Evolutionary conservation across 1,140 invertebrate species (phyloP).

Genomic region (Cryptotermes secundus): DNA sequence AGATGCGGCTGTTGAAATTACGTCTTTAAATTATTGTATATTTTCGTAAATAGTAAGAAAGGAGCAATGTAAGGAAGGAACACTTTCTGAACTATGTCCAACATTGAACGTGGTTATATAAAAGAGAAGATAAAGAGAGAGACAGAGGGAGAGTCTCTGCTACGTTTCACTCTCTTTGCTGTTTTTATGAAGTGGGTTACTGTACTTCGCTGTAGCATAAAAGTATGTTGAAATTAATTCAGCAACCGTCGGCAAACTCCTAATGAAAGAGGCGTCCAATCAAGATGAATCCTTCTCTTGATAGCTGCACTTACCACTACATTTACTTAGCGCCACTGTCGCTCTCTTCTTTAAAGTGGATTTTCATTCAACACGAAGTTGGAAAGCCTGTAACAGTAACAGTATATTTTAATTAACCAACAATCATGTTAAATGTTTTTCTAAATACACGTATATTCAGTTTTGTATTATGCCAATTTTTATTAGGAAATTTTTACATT

Average conservation of each 20-base stretch:
- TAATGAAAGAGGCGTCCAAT: conserved; percentile 19
- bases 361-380: not conserved
- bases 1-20: too few species aligned
- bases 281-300: not conserved
- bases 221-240: conserved; percentile 13
- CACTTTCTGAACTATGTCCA: not conserved
- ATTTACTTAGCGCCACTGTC: conserved; percentile 3
- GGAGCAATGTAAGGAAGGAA: too few species aligned
- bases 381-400: not conserved
- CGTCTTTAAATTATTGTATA: too few species aligned
- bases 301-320: not conserved
- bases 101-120: not conserved
- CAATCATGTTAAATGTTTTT: not conserved
- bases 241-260: not conserved
- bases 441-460: too few species aligned
- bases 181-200: conserved; percentile 17
- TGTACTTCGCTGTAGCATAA: not conserved
- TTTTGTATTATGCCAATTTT: too few species aligned
- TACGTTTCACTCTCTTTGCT: not conserved
- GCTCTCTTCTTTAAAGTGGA: not conserved
- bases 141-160: not conserved
- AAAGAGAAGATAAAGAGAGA: not conserved
- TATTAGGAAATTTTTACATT: too few species aligned
- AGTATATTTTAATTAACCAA: not conserved
- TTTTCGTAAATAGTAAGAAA: too few species aligned